Percentiles rank a stretch among this genome's conserved stretches.
phyloP scores from a whole-genome alignment of 1,140 invertebrate genomes.

The Ips typographus region DNA sequence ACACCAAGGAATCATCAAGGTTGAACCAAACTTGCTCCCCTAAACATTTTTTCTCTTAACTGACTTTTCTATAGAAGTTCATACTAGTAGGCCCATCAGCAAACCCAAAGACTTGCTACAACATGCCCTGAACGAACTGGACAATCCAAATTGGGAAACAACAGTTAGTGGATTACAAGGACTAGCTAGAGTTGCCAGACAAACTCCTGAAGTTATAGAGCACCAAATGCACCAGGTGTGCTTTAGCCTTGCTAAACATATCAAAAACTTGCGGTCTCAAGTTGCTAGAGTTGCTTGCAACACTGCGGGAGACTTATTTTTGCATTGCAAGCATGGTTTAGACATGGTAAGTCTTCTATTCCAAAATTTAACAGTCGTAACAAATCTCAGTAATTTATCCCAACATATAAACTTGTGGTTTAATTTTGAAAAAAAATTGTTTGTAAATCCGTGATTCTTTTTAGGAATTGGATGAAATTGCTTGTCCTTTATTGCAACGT shows the following conservation, averaged over 20 bases:
- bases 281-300: conserved; percentile 84
- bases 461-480: conserved; percentile 84
- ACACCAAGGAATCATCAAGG: conserved; percentile 25
- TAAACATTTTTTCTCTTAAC: neutral
- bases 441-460: conserved; percentile 13
- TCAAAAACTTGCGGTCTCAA: conserved; percentile 86
- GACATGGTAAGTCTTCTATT: conserved; percentile 64
- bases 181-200: conserved; percentile 68
- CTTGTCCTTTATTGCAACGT: conserved; percentile 76
- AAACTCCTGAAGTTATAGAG: conserved; percentile 67
- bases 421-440: conserved; percentile 6
- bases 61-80: neutral
- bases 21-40: neutral
- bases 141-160: conserved; percentile 81
- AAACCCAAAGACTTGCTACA: conserved; percentile 66
- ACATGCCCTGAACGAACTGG: conserved; percentile 66
- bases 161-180: conserved; percentile 67
- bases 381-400: too few species aligned
- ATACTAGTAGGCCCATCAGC: too few species aligned
- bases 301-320: conserved; percentile 76
- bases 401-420: neutral
- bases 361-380: conserved; percentile 17
- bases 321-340: conserved; percentile 66
- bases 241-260: conserved; percentile 72
- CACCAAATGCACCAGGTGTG: conserved; percentile 65